Evolutionary conservation across 2,797 vertebrate species (phyloP).

Genomic region (Cuculus canorus): DNA sequence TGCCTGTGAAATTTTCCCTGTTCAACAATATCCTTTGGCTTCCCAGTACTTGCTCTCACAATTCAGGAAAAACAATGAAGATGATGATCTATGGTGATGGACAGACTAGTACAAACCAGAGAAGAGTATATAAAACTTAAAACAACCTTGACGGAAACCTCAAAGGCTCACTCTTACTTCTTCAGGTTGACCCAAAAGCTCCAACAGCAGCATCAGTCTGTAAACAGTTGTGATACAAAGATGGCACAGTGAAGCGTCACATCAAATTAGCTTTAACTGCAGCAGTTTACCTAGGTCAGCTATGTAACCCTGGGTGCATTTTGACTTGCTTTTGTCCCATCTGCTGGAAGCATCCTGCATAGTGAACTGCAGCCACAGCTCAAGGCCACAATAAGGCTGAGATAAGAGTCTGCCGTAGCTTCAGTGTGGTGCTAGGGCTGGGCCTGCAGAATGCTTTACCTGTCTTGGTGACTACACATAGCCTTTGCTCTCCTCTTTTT

Average conservation of each 20-base stretch:
- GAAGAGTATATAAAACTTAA: background rate
- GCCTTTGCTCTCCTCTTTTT: background rate
- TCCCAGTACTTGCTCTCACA: background rate
- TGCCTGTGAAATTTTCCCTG: background rate
- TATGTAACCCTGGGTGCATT: background rate
- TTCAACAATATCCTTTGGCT: background rate
- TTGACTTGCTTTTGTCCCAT: background rate
- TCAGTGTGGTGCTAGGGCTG: background rate
- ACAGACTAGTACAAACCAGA: background rate
- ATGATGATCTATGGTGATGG: background rate
- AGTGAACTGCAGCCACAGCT: background rate
- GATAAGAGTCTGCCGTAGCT: accelerated
- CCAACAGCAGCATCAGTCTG: background rate
- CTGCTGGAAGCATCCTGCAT: background rate
- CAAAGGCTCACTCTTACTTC: background rate
- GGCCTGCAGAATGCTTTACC: background rate
- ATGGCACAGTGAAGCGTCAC: background rate
- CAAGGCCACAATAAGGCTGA: background rate
- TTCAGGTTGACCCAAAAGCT: background rate
- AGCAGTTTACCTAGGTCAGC: background rate
- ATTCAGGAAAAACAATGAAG: background rate
- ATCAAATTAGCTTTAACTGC: background rate
- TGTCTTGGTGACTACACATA: background rate
- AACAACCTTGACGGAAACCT: background rate
- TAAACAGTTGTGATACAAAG: background rate